A percentile compares a stretch with the other conserved stretches of the same genome.
Conservation (phyloP, 1,140 invertebrate species). For the Drosophila pallidifrons region DNA sequence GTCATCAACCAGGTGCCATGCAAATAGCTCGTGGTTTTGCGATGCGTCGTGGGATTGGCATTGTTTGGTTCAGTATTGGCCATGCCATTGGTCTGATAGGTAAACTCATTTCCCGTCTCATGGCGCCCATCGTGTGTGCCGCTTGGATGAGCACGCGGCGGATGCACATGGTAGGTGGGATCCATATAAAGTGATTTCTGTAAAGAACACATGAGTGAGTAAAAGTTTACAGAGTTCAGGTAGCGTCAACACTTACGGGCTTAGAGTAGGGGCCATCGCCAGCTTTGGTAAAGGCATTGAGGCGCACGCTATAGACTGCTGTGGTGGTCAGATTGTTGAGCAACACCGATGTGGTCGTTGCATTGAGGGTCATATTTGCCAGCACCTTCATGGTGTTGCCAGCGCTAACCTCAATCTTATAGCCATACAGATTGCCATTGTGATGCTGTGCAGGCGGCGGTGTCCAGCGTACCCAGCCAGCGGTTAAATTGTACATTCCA, state of each 20-base stretch:
- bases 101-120: slow-evolving; percentile 64
- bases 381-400: slow-evolving; percentile 86
- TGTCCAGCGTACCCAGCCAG: slow-evolving; percentile 91
- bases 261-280: slow-evolving; percentile 90
- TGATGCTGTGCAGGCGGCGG: slow-evolving; percentile 91
- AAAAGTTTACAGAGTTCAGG: accelerated
- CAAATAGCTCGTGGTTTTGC: slow-evolving; percentile 85
- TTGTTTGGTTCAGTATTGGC: slow-evolving; percentile 54
- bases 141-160: slow-evolving; percentile 86
- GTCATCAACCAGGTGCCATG: slow-evolving; percentile 92
- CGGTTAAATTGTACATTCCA: slow-evolving; percentile 93
- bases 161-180: slow-evolving; percentile 86
- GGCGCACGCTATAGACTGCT: slow-evolving; percentile 89
- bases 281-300: slow-evolving; percentile 90
- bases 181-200: slow-evolving; percentile 87
- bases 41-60: slow-evolving; percentile 75
- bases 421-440: slow-evolving; percentile 93
- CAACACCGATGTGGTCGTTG: slow-evolving; percentile 89
- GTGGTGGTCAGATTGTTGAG: slow-evolving; percentile 91
- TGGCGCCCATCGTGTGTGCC: slow-evolving; percentile 75
- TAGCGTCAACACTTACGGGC: slow-evolving; percentile 83
- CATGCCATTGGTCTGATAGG: slow-evolving; percentile 69
- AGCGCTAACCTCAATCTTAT: slow-evolving; percentile 88
- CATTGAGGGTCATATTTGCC: slow-evolving; percentile 90
- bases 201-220: neutral